Evolutionary conservation across 2,113 vertebrate genomes (phyloP), one percentile per base, ranked within the genome.

Genomic region (Circaetus gallicus): DNA sequence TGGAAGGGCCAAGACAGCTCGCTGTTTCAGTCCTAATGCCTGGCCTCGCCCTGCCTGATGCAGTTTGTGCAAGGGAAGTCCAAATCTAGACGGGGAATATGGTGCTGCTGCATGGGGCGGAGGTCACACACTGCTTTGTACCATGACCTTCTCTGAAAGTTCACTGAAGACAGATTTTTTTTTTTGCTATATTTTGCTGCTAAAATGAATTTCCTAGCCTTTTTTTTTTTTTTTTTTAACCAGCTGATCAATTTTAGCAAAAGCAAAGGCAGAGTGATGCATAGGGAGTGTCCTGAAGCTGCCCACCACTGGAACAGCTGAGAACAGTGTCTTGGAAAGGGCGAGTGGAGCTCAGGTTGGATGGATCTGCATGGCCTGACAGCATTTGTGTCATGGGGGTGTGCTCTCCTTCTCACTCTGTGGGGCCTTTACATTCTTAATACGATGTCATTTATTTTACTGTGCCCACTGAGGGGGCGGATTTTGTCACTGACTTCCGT

Each of bases 61-160:
- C 47, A 6, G 24, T 16, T 38, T 36, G 36, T 7, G 42, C 32
- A 4, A 40, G n/a, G 45, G 2, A 45, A 21, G 18, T 10, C n/a
- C 0, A 2, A 7, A 9, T 29, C 8, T 6, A 12, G 15, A 2
- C 3, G 0, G 18, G 19, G 26, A 40, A 36, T 7, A 1, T 1
- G 3, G 15, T 16, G 56, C 63, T n/a, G 49, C 32, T 38, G 28
- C 1, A 2, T 5, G 38, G 53, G 47, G 21, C 2, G 1, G n/a
- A 13, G 58, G 18, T 22, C 14, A 7, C 16, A 4, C 2, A 1
- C 47, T 1, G 1, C 15, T 31, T 25, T 38, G 28, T 8, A 2
- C 11, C 8, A 3, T 2, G 0, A 8, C 40, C 15, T 15, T 22
- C 32, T 40, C 63, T 59, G 26, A 5, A 17, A 25, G 43, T 6